Evolutionary conservation across 2,797 vertebrate genomes (phyloP).

Genomic region (Setipinna tenuifilis): DNA sequence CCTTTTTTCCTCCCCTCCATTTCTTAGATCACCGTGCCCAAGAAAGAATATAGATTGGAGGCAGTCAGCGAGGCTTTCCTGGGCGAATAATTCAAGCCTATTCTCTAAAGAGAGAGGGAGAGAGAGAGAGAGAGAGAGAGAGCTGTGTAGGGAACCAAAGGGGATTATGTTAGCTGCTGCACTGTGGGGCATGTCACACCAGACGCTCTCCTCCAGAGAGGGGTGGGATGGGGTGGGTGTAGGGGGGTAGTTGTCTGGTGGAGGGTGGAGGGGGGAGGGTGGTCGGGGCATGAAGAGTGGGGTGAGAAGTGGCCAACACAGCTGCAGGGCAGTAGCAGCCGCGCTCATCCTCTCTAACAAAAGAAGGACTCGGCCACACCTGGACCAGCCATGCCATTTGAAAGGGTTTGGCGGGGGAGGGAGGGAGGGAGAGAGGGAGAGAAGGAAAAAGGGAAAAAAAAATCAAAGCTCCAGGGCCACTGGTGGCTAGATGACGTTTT

Average conservation of each 20-base stretch:
- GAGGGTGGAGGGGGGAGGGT: neutral
- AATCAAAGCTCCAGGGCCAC: conserved; percentile 33
- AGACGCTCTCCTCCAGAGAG: conserved; percentile 23
- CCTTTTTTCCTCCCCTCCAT: neutral
- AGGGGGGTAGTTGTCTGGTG: conserved; percentile 10
- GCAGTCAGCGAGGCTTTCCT: conserved; percentile 36
- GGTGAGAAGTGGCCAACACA: conserved; percentile 8
- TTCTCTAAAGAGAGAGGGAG: conserved; percentile 13
- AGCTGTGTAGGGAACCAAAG: conserved; percentile 9
- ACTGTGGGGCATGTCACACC: conserved; percentile 25
- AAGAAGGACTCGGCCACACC: conserved; percentile 50
- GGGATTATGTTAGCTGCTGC: conserved; percentile 21
- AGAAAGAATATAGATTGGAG: conserved; percentile 27
- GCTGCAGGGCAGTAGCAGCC: conserved; percentile 35
- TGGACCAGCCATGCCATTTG: conserved; percentile 47
- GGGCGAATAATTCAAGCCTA: conserved; percentile 40
- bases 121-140: too few relatives aligned
- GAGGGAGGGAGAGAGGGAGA: conserved; percentile 20
- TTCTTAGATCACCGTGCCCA: conserved; percentile 12
- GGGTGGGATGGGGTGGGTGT: conserved; percentile 21
- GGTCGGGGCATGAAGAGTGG: conserved; percentile 4
- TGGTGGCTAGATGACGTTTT: conserved; percentile 28
- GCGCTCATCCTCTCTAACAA: conserved; percentile 30
- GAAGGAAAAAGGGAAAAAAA: conserved; percentile 22
- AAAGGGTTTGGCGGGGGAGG: conserved; percentile 35